Percentiles rank a stretch among this genome's conserved stretches.
Conservation (phyloP, 2,797 vertebrate genomes). For the Amniataba percoides region DNA sequence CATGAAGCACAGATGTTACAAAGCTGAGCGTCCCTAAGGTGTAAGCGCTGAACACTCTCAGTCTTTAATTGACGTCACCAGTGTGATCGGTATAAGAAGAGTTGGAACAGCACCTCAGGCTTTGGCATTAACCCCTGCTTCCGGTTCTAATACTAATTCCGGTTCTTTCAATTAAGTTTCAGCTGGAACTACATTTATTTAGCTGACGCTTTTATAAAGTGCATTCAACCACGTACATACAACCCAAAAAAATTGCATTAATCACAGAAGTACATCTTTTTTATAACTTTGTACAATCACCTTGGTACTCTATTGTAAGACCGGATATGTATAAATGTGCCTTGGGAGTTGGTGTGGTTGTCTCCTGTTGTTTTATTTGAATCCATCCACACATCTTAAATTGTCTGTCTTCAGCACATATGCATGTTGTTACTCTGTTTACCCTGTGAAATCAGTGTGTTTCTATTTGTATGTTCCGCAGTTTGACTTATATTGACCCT, state of each 20-base stretch:
- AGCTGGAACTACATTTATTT: neutral
- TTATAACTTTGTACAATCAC: neutral
- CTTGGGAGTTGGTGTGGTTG: neutral
- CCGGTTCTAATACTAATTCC: neutral
- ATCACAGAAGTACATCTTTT: too few relatives aligned
- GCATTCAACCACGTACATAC: too few relatives aligned
- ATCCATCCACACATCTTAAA: neutral
- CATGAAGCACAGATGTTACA: conserved; percentile 2
- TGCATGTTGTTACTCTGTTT: neutral
- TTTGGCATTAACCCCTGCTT: conserved; percentile 3
- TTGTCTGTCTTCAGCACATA: neutral
- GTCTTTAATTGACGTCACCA: conserved; percentile 15
- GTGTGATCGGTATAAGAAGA: conserved; percentile 8
- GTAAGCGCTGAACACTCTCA: neutral
- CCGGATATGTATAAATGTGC: neutral
- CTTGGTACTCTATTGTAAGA: neutral
- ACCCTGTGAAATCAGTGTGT: conserved; percentile 1
- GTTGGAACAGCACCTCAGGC: neutral
- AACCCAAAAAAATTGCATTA: too few relatives aligned
- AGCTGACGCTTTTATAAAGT: too few relatives aligned
- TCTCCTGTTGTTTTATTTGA: neutral
- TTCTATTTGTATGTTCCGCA: conserved; percentile 2
- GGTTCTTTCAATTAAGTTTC: conserved; percentile 10
- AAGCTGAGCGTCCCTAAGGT: neutral
- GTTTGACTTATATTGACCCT: conserved; percentile 5